Conservation (phyloP, 1,140 invertebrate genomes). For the Pantala flavescens region DNA sequence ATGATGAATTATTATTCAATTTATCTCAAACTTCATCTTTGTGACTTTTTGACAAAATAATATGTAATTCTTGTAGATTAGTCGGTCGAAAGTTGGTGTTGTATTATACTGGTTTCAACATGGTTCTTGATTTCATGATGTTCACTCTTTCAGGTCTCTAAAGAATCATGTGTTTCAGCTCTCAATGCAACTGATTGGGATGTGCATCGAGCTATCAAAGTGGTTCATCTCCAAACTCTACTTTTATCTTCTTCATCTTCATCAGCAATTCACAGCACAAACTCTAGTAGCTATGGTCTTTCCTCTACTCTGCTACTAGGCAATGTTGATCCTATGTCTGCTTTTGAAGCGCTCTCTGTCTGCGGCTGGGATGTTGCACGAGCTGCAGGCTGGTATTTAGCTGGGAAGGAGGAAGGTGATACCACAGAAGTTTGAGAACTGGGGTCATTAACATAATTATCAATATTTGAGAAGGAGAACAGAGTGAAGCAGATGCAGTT, state of each 20-base stretch:
- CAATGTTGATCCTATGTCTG: neutral
- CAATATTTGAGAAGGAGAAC: too few relatives aligned
- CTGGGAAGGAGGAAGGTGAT: conserved; percentile 19
- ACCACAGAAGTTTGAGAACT: conserved; percentile 20
- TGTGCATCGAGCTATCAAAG: conserved; percentile 78
- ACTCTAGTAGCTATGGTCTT: neutral
- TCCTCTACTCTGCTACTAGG: neutral
- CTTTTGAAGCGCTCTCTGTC: conserved; percentile 18
- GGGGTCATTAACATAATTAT: neutral
- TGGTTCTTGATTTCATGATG: too few relatives aligned
- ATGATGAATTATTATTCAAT: too few relatives aligned
- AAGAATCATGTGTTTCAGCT: conserved; percentile 66
- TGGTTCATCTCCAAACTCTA: conserved; percentile 60
- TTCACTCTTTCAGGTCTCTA: conserved; percentile 47
- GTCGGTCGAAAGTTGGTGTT: too few relatives aligned
- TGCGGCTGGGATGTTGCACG: conserved; percentile 21
- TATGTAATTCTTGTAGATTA: too few relatives aligned
- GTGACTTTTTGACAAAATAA: too few relatives aligned
- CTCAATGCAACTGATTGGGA: conserved; percentile 80
- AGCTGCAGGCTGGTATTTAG: conserved; percentile 21
- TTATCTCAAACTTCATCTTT: too few relatives aligned
- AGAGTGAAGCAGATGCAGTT: too few relatives aligned
- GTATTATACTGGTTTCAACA: too few relatives aligned
- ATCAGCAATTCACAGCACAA: conserved; percentile 25
- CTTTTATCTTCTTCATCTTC: conserved; percentile 35